Percentiles rank a stretch among this genome's conserved stretches.
Evolutionary conservation across 2,797 vertebrate genomes (phyloP).

Genomic region (Eospalax fontanierii): DNA sequence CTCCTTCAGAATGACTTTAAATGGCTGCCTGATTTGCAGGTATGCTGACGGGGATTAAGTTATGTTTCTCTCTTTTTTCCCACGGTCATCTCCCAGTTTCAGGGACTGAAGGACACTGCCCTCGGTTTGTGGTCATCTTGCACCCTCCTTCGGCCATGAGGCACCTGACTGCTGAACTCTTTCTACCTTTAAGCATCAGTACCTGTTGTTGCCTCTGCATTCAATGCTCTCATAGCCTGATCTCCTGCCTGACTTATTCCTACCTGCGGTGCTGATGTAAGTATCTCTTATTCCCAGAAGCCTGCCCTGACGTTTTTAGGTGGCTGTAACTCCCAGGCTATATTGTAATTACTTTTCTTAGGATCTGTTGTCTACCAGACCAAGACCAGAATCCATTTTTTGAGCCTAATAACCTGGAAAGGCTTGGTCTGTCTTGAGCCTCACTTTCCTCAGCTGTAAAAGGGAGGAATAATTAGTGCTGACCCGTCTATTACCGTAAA

Average conservation of each 20-base stretch:
- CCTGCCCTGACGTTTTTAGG: neutral
- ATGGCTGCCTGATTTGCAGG: neutral
- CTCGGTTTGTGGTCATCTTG: neutral
- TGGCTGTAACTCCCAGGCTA: neutral
- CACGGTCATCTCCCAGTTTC: neutral
- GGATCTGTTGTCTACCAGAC: neutral
- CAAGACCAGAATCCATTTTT: neutral
- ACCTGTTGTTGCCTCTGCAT: fast-evolving
- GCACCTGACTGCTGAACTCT: neutral
- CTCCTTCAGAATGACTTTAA: neutral
- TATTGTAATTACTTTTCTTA: neutral
- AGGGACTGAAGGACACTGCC: neutral
- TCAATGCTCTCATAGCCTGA: neutral
- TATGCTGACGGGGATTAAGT: neutral
- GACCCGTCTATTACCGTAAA: neutral
- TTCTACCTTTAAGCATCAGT: neutral
- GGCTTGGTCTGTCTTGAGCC: neutral
- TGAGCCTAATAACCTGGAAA: neutral
- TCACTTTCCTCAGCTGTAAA: neutral
- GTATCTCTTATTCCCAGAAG: neutral
- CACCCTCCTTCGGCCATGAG: too few species aligned
- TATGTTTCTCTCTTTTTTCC: neutral
- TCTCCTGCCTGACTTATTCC: neutral
- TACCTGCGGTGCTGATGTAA: neutral
- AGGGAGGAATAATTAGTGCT: neutral